Evolutionary conservation across 2,888 invertebrate genomes (phyloP), one percentile per base, ranked within the genome.

Genomic region (Cantharis nigra): DNA sequence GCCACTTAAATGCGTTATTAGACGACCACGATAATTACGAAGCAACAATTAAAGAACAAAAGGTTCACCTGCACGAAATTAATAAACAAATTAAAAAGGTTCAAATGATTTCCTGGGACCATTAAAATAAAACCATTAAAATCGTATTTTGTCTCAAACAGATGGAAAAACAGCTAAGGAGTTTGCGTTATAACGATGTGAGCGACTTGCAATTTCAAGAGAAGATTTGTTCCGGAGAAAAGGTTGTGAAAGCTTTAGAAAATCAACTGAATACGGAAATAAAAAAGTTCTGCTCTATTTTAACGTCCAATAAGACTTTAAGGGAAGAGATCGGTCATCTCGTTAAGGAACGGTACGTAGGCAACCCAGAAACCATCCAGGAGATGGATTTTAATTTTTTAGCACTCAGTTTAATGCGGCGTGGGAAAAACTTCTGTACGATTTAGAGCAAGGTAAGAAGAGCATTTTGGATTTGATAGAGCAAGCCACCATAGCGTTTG

Each of bases 401-500:
- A 93, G 97, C 28, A 91, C 93, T 28, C 93, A 94, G 82, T 98
- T 97, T 88, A 97, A 97, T 87, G 90, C 91, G 3, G 90, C 95
- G 78, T 96, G 96, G 93, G 93, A 94, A 85, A 93, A 93, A 83
- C 91, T 96, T 84, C 92, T 95, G 63, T 92, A 92, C 70, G 93
- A 95, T 74, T 90, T 97, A 70, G 93, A 93, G 85, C 91, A 92
- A 64, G 95, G 96, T 1, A 96, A 97, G 85, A 93, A 94, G 78
- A 92, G 94, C 83, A 96, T 97, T 86, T 92, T 95, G 81, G 96
- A 96, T 84, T 89, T 97, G 76, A 95, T 98, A 78, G 97, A 97
- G 83, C 95, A 95, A 83, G 95, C 97, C 0, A 97, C 96, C 18
- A 90, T 94, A 63, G 95, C 97, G 0, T 98, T 96, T 85, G 97